Base-by-base conservation (phyloP, 2,888 invertebrate species). In the Morpho helenor region DNA sequence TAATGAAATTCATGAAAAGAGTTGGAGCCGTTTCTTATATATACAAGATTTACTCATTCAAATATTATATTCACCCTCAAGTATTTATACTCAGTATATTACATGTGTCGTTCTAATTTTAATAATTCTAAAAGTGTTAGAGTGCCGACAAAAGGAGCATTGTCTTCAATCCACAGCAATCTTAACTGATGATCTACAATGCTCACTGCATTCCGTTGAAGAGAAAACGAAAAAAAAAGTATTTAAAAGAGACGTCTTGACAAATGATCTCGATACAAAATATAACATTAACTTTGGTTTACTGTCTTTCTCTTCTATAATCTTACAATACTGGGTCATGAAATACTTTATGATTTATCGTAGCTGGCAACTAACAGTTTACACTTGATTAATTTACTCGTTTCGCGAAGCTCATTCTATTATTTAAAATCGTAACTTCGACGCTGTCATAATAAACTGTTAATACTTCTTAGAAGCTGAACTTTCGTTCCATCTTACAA, bases 191-290 rank as follows among this genome's bases (percentile, higher is more conserved):
- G 49, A 55, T 49, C 49, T 44, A 49, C 44, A 43, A 40, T 49
- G 42, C 48, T 43, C 23, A 53, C 45, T 54, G 48, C 42, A 54
- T 54, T 54, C 54, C 54, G 42, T 23, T 54, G n/a, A 23, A 54
- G 48, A 54, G 47, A 54, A 48, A 54, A 54, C 54, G 42, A 42
- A 48, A 48, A 9, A 48, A 42, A 9, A 16, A 8, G 8, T 47
- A 41, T 47, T 53, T 54, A 48, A 55, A 43, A 55, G 49, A 49
- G 49, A 49, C 49, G 44, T 55, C 55, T 10, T 49, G 49, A 55
- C 44, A 55, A 55, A 55, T 55, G 55, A 55, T 31, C 8, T 42
- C 31, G 39, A 44, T 39, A 49, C 49, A 42, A 49, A 55, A 49
- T 55, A 49, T 49, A 48, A 55, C 42, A 49, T 54, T 39, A 47